Evolutionary conservation across 2,797 vertebrate species (phyloP).

Genomic region (Leuciscus waleckii): DNA sequence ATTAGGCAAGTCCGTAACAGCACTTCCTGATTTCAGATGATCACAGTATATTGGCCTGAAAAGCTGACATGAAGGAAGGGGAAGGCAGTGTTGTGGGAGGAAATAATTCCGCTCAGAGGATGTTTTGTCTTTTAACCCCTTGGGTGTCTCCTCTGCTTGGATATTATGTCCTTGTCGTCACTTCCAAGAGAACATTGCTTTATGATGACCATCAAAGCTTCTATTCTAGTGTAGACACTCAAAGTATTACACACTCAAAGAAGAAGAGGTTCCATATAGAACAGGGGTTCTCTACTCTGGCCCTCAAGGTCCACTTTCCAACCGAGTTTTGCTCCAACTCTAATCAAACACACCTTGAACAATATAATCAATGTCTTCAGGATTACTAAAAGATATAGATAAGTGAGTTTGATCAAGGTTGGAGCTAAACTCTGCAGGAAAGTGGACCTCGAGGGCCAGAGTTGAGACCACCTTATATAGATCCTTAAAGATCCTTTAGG

Average conservation of each 20-base stretch:
- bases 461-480: too few relatives aligned
- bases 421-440: neutral
- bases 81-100: constrained; percentile 70
- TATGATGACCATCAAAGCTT: constrained; percentile 66
- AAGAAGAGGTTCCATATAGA: neutral
- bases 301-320: neutral
- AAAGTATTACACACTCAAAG: constrained; percentile 13
- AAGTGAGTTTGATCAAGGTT: neutral
- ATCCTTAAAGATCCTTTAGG: too few relatives aligned
- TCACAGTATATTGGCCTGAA: constrained; percentile 39
- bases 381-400: neutral
- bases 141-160: constrained; percentile 66
- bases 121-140: constrained; percentile 69
- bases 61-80: constrained; percentile 56
- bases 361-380: neutral
- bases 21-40: constrained; percentile 47
- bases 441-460: too few relatives aligned
- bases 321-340: neutral
- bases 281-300: neutral
- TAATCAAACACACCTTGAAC: neutral
- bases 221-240: neutral
- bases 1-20: neutral
- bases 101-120: constrained; percentile 71
- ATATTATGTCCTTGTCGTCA: constrained; percentile 58
- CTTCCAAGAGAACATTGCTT: constrained; percentile 73